Evolutionary conservation across 2,888 invertebrate genomes (phyloP).

Genomic region (Ichneumon xanthorius): DNA sequence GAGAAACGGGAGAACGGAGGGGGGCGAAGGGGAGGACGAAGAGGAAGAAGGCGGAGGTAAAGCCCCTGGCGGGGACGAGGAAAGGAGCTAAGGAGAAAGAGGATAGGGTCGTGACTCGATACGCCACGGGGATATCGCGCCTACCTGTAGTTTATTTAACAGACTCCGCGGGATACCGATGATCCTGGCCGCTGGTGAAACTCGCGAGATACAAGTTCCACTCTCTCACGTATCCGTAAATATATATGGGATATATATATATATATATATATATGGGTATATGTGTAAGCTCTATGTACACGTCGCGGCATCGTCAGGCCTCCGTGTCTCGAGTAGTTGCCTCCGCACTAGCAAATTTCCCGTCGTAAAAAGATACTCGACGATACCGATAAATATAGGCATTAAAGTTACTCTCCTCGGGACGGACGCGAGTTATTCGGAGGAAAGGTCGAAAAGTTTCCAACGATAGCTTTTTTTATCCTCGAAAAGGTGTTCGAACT

Average conservation of each 20-base stretch:
- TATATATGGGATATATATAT: constrained; percentile 4
- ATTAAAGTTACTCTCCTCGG: background rate
- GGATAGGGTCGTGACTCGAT: constrained; percentile 70
- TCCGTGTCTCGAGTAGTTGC: constrained; percentile 11
- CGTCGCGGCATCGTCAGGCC: constrained; percentile 21
- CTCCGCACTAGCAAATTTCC: background rate
- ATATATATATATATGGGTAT: constrained; percentile 1
- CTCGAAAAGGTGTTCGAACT: no score
- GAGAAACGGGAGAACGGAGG: background rate
- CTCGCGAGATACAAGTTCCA: constrained; percentile 54
- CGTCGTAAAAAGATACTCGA: background rate
- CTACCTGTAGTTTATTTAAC: constrained; percentile 77
- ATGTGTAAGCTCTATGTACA: constrained; percentile 3
- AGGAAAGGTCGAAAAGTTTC: background rate
- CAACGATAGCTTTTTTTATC: background rate
- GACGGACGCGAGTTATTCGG: no score
- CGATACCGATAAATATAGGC: background rate
- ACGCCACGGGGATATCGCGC: constrained; percentile 73
- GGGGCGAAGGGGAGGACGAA: constrained; percentile 1
- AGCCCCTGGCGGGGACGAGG: constrained; percentile 55
- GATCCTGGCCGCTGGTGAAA: constrained; percentile 41
- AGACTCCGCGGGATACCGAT: constrained; percentile 74
- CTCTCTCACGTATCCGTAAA: constrained; percentile 38
- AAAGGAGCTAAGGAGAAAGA: constrained; percentile 45
- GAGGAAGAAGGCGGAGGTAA: constrained; percentile 53